A percentile compares a stretch with the other conserved stretches of the same genome.
Conservation (phyloP, 2,888 invertebrate genomes). For the Cephus spinipes region DNA sequence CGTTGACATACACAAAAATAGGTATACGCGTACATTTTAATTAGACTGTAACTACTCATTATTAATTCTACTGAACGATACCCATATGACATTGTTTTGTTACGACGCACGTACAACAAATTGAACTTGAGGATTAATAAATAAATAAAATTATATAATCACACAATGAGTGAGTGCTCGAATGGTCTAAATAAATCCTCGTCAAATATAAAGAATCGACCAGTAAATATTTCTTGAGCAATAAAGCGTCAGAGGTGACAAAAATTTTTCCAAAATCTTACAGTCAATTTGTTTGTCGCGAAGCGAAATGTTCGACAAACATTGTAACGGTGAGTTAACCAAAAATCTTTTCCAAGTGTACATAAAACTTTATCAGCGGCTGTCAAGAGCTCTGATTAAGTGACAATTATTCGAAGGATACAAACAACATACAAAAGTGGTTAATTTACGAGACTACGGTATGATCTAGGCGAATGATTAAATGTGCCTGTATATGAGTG, state of each 20-base stretch:
- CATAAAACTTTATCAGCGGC: not conserved
- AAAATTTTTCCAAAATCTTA: not conserved
- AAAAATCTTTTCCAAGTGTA: not conserved
- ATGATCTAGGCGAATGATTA: conserved; percentile 14
- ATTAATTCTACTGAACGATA: not conserved
- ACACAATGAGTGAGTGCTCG: not conserved
- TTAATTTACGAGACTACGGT: not conserved
- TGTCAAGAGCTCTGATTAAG: not conserved
- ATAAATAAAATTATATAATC: not conserved
- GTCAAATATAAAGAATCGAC: not conserved
- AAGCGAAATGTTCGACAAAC: not conserved
- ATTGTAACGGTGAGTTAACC: not conserved
- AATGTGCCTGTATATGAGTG: conserved; percentile 21
- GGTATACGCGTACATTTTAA: not conserved
- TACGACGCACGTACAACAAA: not conserved
- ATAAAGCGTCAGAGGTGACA: not conserved
- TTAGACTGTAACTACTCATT: not conserved
- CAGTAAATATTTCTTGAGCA: not conserved
- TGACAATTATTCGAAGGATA: not conserved
- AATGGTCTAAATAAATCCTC: not conserved
- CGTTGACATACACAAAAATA: not conserved
- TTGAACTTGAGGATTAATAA: not conserved
- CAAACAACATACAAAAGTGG: not conserved
- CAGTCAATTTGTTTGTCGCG: not conserved
- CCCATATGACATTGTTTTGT: not conserved